Conservation (phyloP, 2,113 vertebrate genomes). For the Leptobrachium ailaonicum region DNA sequence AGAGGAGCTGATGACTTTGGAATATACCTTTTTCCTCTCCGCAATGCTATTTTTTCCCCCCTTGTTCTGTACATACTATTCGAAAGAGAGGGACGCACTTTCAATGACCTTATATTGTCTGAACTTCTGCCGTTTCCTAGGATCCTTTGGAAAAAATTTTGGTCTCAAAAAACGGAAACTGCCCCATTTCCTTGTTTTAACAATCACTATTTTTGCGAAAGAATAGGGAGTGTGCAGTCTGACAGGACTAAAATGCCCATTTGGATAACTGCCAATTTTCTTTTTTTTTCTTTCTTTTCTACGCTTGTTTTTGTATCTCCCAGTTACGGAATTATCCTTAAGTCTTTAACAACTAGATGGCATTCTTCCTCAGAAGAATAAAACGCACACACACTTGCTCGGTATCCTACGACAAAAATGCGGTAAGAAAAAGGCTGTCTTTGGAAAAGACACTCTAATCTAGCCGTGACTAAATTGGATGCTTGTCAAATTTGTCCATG, state of each 20-base stretch:
- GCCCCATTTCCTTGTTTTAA: slow-evolving; percentile 18
- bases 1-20: too few relatives aligned
- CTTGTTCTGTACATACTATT: not conserved
- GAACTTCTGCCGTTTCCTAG: slow-evolving; percentile 2
- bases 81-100: slow-evolving; percentile 3
- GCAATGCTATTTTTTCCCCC: not conserved
- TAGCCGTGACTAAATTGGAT: too few relatives aligned
- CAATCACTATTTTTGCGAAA: not conserved
- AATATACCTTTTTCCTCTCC: too few relatives aligned
- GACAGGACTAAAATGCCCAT: not conserved
- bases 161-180: slow-evolving; percentile 29
- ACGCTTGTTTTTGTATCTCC: too few relatives aligned
- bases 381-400: too few relatives aligned
- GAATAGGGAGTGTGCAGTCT: not conserved
- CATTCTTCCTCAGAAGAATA: too few relatives aligned
- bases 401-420: too few relatives aligned
- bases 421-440: too few relatives aligned
- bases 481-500: too few relatives aligned
- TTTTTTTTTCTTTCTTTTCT: not conserved
- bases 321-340: too few relatives aligned
- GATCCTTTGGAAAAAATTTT: slow-evolving; percentile 15
- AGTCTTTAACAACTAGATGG: too few relatives aligned
- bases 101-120: slow-evolving; percentile 8
- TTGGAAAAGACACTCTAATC: too few relatives aligned
- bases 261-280: not conserved